These are phyloP conservation scores for Valencia hispanica DNA, from an alignment of 2,797 vertebrate species.

Conservation along the genomic window DNA sequence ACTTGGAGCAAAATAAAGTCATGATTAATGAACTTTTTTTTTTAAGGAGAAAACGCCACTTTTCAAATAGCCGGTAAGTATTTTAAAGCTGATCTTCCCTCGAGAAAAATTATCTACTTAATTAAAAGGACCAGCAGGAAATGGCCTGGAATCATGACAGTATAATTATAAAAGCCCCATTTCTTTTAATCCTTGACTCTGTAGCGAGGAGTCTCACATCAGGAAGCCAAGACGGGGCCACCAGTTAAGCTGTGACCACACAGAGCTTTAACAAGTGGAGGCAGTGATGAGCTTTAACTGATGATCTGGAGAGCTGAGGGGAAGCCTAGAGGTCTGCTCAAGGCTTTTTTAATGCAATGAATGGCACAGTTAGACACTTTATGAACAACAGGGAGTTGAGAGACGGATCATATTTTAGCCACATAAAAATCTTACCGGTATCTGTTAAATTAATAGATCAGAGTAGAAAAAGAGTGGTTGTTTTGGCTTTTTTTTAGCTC, in stretches of 20 bases:
- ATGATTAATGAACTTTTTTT: slow-evolving; percentile 33
- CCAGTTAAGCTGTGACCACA: slow-evolving; percentile 67
- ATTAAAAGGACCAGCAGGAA: slow-evolving; percentile 87
- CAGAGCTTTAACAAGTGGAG: slow-evolving; percentile 60
- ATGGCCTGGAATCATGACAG: slow-evolving; percentile 79
- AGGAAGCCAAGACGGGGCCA: slow-evolving; percentile 59
- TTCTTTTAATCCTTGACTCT: slow-evolving; percentile 78
- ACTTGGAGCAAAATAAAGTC: slow-evolving; percentile 34
- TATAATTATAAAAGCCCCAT: slow-evolving; percentile 85
- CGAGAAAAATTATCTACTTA: slow-evolving; percentile 82
- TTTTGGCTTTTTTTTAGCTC: not conserved
- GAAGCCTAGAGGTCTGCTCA: slow-evolving; percentile 35
- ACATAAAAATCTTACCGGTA: not conserved
- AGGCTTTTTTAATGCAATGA: slow-evolving; percentile 34
- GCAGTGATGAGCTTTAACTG: slow-evolving; percentile 42
- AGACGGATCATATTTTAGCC: slow-evolving; percentile 25
- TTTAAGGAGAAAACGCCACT: slow-evolving; percentile 52
- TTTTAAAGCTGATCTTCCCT: slow-evolving; percentile 74
- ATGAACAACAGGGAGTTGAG: slow-evolving; percentile 53
- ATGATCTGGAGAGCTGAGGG: slow-evolving; percentile 40
- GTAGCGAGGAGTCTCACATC: slow-evolving; percentile 62
- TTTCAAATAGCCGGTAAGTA: slow-evolving; percentile 81
- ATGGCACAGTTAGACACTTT: slow-evolving; percentile 45
- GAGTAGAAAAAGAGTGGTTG: not conserved
- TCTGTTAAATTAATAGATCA: not conserved